Percentiles rank a stretch among this genome's conserved stretches.
Conservation (phyloP, 2,113 vertebrate species). For the Lipotes vexillifer region DNA sequence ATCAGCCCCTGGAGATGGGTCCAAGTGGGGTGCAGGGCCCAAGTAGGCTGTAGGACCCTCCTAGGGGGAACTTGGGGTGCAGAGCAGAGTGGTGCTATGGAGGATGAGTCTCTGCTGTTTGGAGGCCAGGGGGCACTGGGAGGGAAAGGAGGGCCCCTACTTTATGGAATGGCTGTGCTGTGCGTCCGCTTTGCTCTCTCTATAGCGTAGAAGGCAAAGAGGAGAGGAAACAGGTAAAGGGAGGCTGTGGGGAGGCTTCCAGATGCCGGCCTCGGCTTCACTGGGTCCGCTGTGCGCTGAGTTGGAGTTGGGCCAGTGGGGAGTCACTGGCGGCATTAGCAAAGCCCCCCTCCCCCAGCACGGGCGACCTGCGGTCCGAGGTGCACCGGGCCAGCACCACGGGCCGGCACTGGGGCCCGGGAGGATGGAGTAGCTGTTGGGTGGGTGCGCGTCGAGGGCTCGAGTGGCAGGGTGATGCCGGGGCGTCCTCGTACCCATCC, state of each 20-base stretch:
- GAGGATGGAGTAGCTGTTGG: not conserved
- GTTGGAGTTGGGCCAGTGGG: not conserved
- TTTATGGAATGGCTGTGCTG: fast-evolving
- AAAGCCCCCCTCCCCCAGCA: not conserved
- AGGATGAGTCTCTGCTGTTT: too few relatives aligned
- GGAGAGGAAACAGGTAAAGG: not conserved
- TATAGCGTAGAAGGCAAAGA: not conserved
- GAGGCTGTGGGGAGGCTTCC: not conserved
- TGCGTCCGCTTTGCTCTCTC: not conserved
- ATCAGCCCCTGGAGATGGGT: not conserved
- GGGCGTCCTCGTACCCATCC: not conserved
- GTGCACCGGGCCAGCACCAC: fast-evolving
- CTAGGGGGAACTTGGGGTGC: not conserved
- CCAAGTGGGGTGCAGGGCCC: too few relatives aligned
- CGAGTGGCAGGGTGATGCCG: not conserved
- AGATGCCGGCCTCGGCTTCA: not conserved
- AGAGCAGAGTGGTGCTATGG: fast-evolving
- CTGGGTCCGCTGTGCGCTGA: not conserved
- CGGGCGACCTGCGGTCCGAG: not conserved
- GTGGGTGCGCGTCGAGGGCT: not conserved
- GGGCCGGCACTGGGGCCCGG: too few relatives aligned
- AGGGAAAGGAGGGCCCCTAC: too few relatives aligned
- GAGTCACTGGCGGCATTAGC: not conserved
- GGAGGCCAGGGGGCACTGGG: not conserved
- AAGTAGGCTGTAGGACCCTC: not conserved